These are phyloP conservation scores for Todiramphus saurophagus DNA, from an alignment of 2,113 vertebrate species.

Conservation along the genomic window DNA sequence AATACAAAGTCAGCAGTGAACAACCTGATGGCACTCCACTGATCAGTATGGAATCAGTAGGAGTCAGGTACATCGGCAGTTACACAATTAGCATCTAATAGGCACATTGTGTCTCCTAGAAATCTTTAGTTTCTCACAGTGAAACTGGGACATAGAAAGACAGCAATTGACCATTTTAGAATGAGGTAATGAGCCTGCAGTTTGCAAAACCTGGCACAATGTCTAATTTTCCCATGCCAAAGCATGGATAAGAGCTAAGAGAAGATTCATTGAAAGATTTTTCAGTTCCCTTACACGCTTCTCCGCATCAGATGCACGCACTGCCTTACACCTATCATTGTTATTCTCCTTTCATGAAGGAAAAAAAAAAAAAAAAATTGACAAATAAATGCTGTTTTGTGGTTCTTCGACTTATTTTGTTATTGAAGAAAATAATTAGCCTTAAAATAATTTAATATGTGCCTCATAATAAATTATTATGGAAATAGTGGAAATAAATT, in stretches of 20 bases:
- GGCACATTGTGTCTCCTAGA: not conserved
- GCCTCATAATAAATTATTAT: not conserved
- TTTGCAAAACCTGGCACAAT: not conserved
- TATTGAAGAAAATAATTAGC: not conserved
- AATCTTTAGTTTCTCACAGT: not conserved
- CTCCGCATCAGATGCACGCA: not conserved
- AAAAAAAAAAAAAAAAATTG: not conserved
- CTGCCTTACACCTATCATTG: not conserved
- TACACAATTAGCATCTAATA: not conserved
- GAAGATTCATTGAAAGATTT: not conserved
- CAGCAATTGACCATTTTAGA: not conserved
- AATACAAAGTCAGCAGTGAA: not conserved
- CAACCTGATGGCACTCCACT: not conserved
- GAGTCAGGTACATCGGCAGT: not conserved
- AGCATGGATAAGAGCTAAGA: not conserved
- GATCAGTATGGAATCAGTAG: not conserved
- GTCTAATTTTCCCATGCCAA: not conserved
- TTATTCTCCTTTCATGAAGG: not conserved
- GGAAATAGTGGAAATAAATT: constrained; percentile 5
- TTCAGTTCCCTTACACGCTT: not conserved
- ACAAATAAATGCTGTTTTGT: not conserved
- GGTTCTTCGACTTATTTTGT: not conserved
- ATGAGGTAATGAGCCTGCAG: not conserved
- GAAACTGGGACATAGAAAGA: not conserved
- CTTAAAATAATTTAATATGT: not conserved